Conservation (phyloP, 2,888 invertebrate species). For the Phyto melanocephala region DNA sequence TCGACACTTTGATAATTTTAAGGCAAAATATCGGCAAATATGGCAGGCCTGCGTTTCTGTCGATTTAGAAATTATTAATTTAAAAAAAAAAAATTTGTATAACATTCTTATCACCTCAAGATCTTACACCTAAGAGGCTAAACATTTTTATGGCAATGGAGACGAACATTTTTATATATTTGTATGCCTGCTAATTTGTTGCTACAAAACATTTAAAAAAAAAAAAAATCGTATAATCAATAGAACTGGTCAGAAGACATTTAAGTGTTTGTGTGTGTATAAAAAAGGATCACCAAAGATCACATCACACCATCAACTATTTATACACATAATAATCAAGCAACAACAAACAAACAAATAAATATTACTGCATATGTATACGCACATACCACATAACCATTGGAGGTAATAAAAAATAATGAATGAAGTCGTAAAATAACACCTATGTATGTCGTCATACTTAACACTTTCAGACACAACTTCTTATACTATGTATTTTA, state of each 20-base stretch:
- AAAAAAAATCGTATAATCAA: conserved; percentile 10
- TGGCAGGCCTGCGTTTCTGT: no score
- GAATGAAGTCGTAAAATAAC: conserved; percentile 62
- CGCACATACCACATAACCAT: conserved; percentile 18
- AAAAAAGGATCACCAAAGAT: conserved; percentile 20
- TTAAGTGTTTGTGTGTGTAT: background rate
- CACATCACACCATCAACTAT: conserved; percentile 25
- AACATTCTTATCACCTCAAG: background rate
- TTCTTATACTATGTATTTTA: background rate
- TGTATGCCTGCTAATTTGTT: background rate
- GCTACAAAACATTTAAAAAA: conserved; percentile 2
- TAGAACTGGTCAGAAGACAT: background rate
- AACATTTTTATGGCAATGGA: background rate
- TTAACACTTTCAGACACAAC: background rate
- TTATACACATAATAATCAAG: conserved; percentile 7
- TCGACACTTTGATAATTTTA: no score
- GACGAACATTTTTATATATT: background rate
- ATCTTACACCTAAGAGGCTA: background rate
- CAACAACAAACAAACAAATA: background rate
- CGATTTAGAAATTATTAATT: no score
- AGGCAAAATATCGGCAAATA: no score
- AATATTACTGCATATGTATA: background rate
- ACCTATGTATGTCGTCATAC: conserved; percentile 32
- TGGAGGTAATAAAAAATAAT: conserved; percentile 51
- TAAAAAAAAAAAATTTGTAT: background rate